Evolutionary conservation across 2,113 vertebrate species (phyloP).

Genomic region (Epinephelus fuscoguttatus): DNA sequence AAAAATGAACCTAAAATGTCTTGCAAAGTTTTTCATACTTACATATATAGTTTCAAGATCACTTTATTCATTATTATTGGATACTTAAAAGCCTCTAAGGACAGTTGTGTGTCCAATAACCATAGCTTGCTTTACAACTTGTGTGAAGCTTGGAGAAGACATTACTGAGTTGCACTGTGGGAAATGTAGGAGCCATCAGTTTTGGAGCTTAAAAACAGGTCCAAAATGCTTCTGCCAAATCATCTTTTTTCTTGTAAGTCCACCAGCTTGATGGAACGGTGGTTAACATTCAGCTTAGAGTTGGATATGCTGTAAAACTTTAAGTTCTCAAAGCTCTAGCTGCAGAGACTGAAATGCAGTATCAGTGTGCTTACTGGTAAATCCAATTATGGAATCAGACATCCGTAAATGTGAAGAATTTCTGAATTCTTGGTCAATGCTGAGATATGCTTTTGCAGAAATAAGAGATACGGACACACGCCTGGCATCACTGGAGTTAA

Average conservation of each 20-base stretch:
- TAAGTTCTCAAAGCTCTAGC: not conserved
- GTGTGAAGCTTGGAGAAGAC: not conserved
- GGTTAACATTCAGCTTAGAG: not conserved
- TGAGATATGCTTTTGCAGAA: not conserved
- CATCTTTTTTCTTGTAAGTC: not conserved
- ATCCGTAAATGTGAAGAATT: not conserved
- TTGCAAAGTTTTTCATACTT: not conserved
- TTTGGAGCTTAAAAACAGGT: not conserved
- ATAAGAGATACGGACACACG: not conserved
- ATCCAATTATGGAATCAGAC: not conserved
- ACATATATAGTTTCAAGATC: not conserved
- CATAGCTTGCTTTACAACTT: not conserved
- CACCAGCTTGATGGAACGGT: not conserved
- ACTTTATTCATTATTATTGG: too few species aligned
- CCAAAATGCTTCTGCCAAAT: too few species aligned
- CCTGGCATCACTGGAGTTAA: slow-evolving; percentile 65
- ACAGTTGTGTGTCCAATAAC: not conserved
- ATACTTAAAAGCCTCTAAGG: not conserved
- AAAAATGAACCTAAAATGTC: not conserved
- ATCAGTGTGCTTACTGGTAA: not conserved
- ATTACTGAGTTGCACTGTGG: not conserved
- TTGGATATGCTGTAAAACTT: not conserved
- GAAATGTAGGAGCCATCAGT: not conserved
- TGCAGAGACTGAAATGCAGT: not conserved
- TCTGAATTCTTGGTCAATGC: not conserved